A percentile compares a stretch with the other conserved stretches of the same genome.
These are phyloP conservation scores for Aurelia aurita DNA, from an alignment of 30 jellyfish, hydroid and myxozoan genomes.

Conservation along the genomic window DNA sequence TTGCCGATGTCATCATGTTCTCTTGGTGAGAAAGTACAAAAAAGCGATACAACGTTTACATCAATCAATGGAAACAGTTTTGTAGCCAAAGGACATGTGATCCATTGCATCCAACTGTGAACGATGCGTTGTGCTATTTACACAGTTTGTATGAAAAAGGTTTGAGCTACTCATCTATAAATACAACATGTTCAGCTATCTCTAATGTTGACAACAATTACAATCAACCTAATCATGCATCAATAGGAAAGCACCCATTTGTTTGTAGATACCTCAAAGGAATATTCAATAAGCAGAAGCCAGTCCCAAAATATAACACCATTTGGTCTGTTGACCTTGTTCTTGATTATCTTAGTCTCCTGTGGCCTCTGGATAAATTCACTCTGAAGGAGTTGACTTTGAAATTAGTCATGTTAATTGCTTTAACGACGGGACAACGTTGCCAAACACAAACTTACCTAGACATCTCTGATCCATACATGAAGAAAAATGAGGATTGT, in stretches of 20 bases:
- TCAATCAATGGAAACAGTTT: constrained; percentile 22
- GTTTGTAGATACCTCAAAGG: constrained; percentile 41
- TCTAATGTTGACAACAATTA: constrained; percentile 37
- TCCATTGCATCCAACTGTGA: constrained; percentile 44
- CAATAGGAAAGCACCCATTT: constrained; percentile 27
- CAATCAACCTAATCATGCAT: constrained; percentile 17
- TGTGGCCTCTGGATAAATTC: constrained; percentile 36
- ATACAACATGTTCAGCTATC: constrained; percentile 25
- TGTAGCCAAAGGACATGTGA: constrained; percentile 32
- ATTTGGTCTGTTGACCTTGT: constrained; percentile 59
- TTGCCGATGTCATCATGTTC: constrained; percentile 32
- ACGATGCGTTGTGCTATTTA: background rate
- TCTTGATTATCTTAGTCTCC: constrained; percentile 24
- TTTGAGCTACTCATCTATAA: constrained; percentile 39
- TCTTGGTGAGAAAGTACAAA: constrained; percentile 35
- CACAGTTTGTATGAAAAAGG: constrained; percentile 20
- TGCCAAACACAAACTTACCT: constrained; percentile 59
- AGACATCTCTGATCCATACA: constrained; percentile 20
- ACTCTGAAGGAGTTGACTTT: constrained; percentile 39
- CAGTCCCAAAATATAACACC: constrained; percentile 44
- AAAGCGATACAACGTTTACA: constrained; percentile 29
- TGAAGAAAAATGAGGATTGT: constrained; percentile 36
- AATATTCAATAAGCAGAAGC: constrained; percentile 45
- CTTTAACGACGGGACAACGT: constrained; percentile 46
- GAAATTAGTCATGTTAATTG: constrained; percentile 44